These are phyloP conservation scores for Crotalus tigris DNA, from an alignment of 2,113 vertebrate genomes.

Conservation along the genomic window DNA sequence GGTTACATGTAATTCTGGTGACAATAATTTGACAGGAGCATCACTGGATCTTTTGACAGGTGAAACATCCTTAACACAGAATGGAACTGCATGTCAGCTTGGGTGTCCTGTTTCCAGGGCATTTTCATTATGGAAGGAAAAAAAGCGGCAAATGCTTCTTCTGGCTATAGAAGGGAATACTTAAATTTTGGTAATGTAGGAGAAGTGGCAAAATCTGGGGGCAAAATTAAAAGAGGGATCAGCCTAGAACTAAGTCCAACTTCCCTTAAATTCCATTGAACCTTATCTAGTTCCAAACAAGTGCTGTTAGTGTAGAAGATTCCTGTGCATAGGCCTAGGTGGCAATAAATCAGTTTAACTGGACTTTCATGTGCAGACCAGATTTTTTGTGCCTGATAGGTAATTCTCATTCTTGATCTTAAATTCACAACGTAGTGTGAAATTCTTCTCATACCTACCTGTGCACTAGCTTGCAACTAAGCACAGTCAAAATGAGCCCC, in stretches of 20 bases:
- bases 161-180: background rate
- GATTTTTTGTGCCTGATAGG: background rate
- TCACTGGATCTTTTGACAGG: constrained; percentile 51
- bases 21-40: constrained; percentile 42
- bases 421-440: background rate
- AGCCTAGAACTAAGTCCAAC: background rate
- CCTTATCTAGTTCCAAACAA: background rate
- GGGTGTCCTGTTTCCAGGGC: constrained; percentile 1
- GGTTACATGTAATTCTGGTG: constrained; percentile 36
- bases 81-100: background rate
- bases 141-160: background rate
- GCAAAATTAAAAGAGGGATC: background rate
- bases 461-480: background rate
- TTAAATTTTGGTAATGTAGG: background rate
- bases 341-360: background rate
- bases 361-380: background rate
- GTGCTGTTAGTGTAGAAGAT: background rate
- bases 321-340: background rate
- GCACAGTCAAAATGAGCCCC: background rate
- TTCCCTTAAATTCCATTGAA: background rate
- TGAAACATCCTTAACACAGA: constrained; percentile 33
- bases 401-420: background rate
- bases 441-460: background rate
- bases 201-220: background rate
- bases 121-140: background rate